Conservation (phyloP, 2,797 vertebrate genomes). For the Sternotherus odoratus region DNA sequence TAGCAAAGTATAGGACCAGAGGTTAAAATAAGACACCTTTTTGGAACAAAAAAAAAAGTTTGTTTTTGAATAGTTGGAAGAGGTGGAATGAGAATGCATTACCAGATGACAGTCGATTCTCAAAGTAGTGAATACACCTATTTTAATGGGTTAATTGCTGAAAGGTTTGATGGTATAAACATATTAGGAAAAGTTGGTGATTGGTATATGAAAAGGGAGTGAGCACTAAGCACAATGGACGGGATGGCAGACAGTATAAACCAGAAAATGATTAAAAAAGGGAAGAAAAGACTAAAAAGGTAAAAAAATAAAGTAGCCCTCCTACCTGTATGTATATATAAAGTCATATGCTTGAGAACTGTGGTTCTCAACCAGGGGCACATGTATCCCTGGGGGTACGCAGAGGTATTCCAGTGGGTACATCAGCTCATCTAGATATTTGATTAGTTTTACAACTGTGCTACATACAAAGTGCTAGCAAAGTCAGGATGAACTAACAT, state of each 20-base stretch:
- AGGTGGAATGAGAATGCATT: not conserved
- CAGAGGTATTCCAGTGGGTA: no score
- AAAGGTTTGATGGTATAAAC: not conserved
- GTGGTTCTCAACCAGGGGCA: no score
- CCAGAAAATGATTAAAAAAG: not conserved
- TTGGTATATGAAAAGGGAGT: not conserved
- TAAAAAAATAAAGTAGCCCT: not conserved
- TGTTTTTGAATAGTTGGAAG: not conserved
- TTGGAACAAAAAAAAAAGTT: not conserved
- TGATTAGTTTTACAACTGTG: no score
- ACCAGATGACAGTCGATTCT: not conserved
- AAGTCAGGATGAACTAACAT: no score
- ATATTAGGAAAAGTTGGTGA: not conserved
- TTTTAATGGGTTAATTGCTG: not conserved
- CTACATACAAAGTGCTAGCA: no score
- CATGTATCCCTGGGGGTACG: no score
- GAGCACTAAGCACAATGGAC: not conserved
- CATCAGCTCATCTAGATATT: no score
- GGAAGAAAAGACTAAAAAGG: not conserved
- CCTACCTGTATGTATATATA: not conserved
- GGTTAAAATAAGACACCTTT: not conserved
- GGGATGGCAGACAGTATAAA: not conserved
- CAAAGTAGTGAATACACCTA: not conserved
- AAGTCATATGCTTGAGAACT: not conserved
- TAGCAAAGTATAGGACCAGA: not conserved